phyloP scores from a whole-genome alignment of 2,797 vertebrate genomes.

The Thripadectes ignobilis region DNA sequence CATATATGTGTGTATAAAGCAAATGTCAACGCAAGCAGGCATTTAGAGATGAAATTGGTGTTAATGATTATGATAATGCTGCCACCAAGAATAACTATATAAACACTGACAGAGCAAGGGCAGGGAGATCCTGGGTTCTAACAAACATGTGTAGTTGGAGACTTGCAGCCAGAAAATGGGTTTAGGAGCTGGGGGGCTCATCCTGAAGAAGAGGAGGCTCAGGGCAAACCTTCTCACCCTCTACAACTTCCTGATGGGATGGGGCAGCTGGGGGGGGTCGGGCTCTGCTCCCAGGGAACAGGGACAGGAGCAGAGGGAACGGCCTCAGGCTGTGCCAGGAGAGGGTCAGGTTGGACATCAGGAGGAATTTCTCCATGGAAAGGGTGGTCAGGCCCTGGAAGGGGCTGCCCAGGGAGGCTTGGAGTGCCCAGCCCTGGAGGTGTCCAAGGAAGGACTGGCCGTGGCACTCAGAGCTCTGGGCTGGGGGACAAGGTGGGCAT shows the following conservation, averaged over 20 bases:
- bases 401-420: not conserved
- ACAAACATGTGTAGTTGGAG: not conserved
- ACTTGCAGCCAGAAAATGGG: not conserved
- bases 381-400: not conserved
- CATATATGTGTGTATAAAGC: not conserved
- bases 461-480: not conserved
- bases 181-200: not conserved
- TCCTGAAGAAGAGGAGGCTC: not conserved
- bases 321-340: not conserved
- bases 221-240: not conserved
- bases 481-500: not conserved
- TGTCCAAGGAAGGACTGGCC: rapidly evolving
- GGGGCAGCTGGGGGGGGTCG: not conserved
- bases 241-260: not conserved
- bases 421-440: not conserved
- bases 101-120: not conserved
- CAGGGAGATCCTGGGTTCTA: not conserved
- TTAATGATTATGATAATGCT: conserved; percentile 8
- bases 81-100: not conserved
- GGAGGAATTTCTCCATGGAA: not conserved
- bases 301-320: not conserved
- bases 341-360: not conserved
- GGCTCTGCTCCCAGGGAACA: not conserved
- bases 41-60: not conserved
- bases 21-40: conserved; percentile 8